Base-by-base conservation (phyloP, 2,888 invertebrate genomes). In the Mantis religiosa region DNA sequence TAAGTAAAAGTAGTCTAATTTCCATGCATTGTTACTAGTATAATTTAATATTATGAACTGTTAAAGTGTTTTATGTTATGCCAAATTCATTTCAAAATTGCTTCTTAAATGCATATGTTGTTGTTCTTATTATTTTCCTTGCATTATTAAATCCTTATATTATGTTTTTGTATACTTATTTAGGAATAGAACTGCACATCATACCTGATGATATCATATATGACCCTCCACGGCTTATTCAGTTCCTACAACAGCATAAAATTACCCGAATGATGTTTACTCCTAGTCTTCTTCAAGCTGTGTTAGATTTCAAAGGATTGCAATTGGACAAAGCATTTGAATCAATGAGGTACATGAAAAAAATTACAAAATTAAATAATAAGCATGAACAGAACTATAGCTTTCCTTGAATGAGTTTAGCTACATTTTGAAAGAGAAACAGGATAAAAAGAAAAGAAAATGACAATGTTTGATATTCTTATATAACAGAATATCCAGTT, bases 231-330 rank as follows among this genome's bases (percentile, higher is more conserved):
- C 90, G 89, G 85, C 89, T 92, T 9, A 87, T 90, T 81, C 81
- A 89, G 6, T 91, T 91, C 89, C 86, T 92, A 15, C 71, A 84
- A 27, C 88, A 90, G 87, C 89, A 91, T 87, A 85, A 89, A 89
- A 92, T 92, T 84, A 91, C 92, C 12, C 86, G 91, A 88, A 91
- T 91, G 91, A 28, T 91, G 71, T 91, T 91, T 81, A 92, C 92
- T 28, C 91, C 92, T 34, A 91, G 91, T 1, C 89, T 91, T 83
- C 89, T 91, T 41, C 91, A 91, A 89, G 89, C 91, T 7, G 89
- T 91, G 3, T 84, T 91, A 3, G 91, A 91, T 84, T 91, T 90
- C 83, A 90, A 90, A 84, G 91, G 90, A 25, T 85, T 91, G 83
- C 89, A 90, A 83, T 82, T 90, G 25, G 81, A 88, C 28, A 90